Evolutionary conservation across 2,797 vertebrate genomes (phyloP).

Genomic region (Lithobates pipiens): DNA sequence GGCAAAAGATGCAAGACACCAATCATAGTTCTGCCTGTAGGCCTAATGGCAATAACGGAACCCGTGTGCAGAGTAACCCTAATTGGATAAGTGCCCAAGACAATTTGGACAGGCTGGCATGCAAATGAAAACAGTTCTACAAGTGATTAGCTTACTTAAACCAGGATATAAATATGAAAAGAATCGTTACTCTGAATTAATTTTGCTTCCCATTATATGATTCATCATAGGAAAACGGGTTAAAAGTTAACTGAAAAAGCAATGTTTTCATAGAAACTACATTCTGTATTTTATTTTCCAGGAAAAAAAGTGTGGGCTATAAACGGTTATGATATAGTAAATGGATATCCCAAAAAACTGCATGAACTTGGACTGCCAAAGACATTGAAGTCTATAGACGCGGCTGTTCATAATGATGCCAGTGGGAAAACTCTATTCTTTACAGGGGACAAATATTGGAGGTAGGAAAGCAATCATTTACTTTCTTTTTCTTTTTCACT

Average conservation of each 20-base stretch:
- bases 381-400: conserved; percentile 85
- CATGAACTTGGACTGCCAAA: conserved; percentile 90
- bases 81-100: background rate
- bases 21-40: no score
- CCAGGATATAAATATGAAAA: background rate
- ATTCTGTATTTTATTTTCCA: conserved; percentile 64
- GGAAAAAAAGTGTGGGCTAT: conserved; percentile 94
- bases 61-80: no score
- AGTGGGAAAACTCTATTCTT: conserved; percentile 91
- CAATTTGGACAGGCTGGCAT: background rate
- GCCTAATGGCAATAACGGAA: no score
- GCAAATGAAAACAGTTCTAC: background rate
- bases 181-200: background rate
- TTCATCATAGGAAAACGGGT: no score
- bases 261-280: background rate
- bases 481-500: background rate
- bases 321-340: conserved; percentile 87
- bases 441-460: conserved; percentile 90
- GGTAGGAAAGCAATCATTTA: conserved; percentile 73
- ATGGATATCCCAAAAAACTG: conserved; percentile 93
- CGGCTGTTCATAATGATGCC: conserved; percentile 84
- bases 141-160: background rate
- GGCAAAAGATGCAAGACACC: no score
- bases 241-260: background rate
- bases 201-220: no score